These are phyloP conservation scores for Neopelma chrysocephalum DNA, from an alignment of 2,797 vertebrate species.

Conservation along the genomic window DNA sequence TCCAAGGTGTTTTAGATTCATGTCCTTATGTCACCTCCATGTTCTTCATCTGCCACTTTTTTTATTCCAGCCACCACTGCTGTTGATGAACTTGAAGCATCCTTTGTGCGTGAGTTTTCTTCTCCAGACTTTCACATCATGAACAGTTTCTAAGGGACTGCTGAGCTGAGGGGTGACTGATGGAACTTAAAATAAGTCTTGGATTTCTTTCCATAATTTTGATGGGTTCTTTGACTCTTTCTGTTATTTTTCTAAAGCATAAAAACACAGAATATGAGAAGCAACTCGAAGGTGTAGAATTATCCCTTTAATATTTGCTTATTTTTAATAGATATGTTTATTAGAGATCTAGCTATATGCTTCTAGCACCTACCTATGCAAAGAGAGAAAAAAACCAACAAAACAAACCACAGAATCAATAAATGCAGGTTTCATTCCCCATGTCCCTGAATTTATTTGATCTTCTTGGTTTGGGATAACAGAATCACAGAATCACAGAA, in stretches of 20 bases:
- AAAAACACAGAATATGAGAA: background rate
- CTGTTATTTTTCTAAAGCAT: background rate
- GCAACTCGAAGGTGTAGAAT: background rate
- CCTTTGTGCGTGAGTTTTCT: background rate
- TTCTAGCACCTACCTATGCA: background rate
- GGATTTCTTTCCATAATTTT: background rate
- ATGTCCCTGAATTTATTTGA: background rate
- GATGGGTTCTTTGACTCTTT: background rate
- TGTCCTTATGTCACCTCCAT: background rate
- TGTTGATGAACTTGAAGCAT: background rate
- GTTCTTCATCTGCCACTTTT: background rate
- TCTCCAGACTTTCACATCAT: background rate
- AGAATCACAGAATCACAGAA: background rate
- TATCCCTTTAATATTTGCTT: background rate
- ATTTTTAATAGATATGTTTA: background rate
- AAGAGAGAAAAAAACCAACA: fast-evolving
- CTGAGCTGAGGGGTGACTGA: background rate
- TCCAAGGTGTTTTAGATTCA: background rate
- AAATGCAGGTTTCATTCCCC: background rate
- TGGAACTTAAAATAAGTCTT: background rate
- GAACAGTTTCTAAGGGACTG: background rate
- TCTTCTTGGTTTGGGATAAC: background rate
- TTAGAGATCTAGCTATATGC: background rate
- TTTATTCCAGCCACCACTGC: background rate
- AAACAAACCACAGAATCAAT: fast-evolving